Evolutionary conservation across 2,888 invertebrate genomes (phyloP).

Genomic region (Aplocera efformata): DNA sequence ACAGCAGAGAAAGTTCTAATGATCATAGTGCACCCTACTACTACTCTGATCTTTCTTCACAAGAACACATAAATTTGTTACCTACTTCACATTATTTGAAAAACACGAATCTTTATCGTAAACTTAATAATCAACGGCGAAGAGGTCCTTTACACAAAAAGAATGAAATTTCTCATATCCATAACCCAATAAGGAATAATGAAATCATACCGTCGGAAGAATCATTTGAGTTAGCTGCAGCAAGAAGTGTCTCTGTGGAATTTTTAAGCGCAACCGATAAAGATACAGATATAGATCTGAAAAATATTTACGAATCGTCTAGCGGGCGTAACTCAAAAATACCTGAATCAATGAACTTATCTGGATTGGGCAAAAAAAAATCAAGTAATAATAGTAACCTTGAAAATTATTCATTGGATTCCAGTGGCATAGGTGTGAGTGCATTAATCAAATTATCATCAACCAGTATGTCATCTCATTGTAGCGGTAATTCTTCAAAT

Average conservation of each 20-base stretch:
- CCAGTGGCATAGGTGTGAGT: slow-evolving; percentile 42
- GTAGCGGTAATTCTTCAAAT: slow-evolving; percentile 72
- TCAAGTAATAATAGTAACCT: slow-evolving; percentile 43
- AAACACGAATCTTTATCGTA: slow-evolving; percentile 74
- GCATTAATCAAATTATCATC: slow-evolving; percentile 58
- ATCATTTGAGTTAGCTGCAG: slow-evolving; percentile 77
- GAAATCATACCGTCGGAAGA: slow-evolving; percentile 53
- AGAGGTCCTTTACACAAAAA: slow-evolving; percentile 81
- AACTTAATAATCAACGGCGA: slow-evolving; percentile 87
- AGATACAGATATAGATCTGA: slow-evolving; percentile 83
- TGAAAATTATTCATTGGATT: slow-evolving; percentile 50
- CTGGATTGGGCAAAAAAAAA: slow-evolving; percentile 72
- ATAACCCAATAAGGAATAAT: slow-evolving; percentile 83
- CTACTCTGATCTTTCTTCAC: slow-evolving; percentile 87
- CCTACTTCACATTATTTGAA: slow-evolving; percentile 71
- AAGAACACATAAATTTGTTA: slow-evolving; percentile 71
- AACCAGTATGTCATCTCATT: slow-evolving; percentile 74
- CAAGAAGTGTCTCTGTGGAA: slow-evolving; percentile 83
- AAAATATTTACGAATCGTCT: slow-evolving; percentile 86
- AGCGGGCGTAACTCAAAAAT: slow-evolving; percentile 81
- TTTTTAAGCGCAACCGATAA: slow-evolving; percentile 84
- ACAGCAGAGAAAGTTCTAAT: slow-evolving; percentile 82
- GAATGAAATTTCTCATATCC: slow-evolving; percentile 86
- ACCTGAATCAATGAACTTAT: slow-evolving; percentile 73
- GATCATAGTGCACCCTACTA: slow-evolving; percentile 91